Evolutionary conservation across 1,140 invertebrate genomes (phyloP), one percentile per base, ranked within the genome.

Genomic region (Formica exsecta): DNA sequence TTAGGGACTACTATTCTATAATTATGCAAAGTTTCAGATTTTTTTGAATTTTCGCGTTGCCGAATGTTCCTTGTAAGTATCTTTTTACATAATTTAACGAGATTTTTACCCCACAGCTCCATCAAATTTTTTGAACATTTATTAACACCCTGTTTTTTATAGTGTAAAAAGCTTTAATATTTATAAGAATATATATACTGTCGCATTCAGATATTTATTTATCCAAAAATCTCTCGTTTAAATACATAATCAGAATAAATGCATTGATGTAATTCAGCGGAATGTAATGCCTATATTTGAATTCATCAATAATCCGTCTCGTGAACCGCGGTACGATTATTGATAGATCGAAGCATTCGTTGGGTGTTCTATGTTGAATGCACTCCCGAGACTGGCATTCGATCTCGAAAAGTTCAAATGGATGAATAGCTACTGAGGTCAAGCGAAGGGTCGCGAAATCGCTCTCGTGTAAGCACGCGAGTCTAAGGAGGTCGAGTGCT

Each of bases 401-500:
- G 57, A 77, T 59, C 62, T 81, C 44, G 68, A 57, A 83, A 83
- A 81, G 85, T 89, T 86, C 54, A 57, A 44, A 71, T 51, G 71
- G 71, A 77, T 84, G 87, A 88, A 86, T 81, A 77, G 76, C 48
- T 68, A 65, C 38, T 25, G 88, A 89, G 66, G 77, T 86, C 65
- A 61, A 61, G 57, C 65, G 61, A 84, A 54, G 54, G 48, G 68
- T 87, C 70, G 85, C 54, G 70, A 81, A 87, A 87, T 87, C 86
- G 81, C 48, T 77, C 51, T 81, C 70, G 80, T 83, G 64, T 84
- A 77, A 88, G 79, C 79, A 32, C 66, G 54, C 70, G 59, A 81
- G 44, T 89, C 48, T 36, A 90, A 90, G 66, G 89, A 84, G 89
- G 89, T 90, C 89, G 89, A 90, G 89, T 87, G 85, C 85, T 62